Percentiles rank a stretch among this genome's conserved stretches.
Evolutionary conservation across 2,888 invertebrate species (phyloP).

Genomic region (Callyntrura sp.): DNA sequence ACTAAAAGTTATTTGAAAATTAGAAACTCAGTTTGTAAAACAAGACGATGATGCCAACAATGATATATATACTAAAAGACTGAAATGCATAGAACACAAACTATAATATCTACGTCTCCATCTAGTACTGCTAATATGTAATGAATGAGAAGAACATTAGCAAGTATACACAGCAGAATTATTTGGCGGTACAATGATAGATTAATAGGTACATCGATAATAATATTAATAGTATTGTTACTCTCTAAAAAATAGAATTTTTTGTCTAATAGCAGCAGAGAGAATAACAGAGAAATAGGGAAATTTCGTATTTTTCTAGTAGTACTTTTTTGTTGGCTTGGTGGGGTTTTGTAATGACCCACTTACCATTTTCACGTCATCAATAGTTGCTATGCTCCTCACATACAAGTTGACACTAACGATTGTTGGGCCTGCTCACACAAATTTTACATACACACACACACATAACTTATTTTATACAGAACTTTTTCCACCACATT

Average conservation of each 20-base stretch:
- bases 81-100: not conserved
- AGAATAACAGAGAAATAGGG: conserved; percentile 25
- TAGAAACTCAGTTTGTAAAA: not conserved
- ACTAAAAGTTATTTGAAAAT: not conserved
- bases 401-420: conserved; percentile 99
- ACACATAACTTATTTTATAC: conserved; percentile 32
- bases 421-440: conserved; percentile 92
- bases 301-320: not conserved
- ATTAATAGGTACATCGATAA: conserved; percentile 24
- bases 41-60: not conserved
- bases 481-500: not conserved
- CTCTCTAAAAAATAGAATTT: conserved; percentile 23
- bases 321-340: conserved; percentile 70
- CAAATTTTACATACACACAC: conserved; percentile 68
- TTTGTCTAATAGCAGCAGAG: conserved; percentile 46
- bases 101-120: conserved; percentile 22
- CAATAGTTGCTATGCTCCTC: conserved; percentile 98
- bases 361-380: conserved; percentile 99
- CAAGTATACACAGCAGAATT: conserved; percentile 24
- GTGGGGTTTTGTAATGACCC: conserved; percentile 81
- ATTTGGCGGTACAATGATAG: conserved; percentile 17
- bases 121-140: conserved; percentile 20
- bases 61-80: too few relatives aligned
- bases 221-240: conserved; percentile 17
- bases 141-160: conserved; percentile 47